A percentile compares a stretch with the other conserved stretches of the same genome.
Evolutionary conservation across 1,140 invertebrate genomes (phyloP).

Genomic region (Steinernema feltiae): DNA sequence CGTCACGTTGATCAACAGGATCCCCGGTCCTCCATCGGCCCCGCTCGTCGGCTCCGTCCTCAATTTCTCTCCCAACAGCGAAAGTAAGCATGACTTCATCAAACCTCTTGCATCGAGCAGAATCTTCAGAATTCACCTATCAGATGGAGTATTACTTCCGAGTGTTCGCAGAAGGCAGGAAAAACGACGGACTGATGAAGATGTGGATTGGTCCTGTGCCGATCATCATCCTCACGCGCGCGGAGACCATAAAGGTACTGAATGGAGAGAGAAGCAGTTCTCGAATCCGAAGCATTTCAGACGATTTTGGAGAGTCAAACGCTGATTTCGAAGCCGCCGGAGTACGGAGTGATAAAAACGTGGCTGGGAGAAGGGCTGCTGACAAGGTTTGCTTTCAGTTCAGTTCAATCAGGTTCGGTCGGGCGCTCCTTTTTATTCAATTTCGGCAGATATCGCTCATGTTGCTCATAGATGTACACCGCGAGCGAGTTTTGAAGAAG

Average conservation of each 20-base stretch:
- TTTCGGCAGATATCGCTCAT: no score
- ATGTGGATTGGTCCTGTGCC: slow-evolving; percentile 35
- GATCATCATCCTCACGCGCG: slow-evolving; percentile 17
- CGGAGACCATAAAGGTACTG: slow-evolving; percentile 26
- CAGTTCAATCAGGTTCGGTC: background rate
- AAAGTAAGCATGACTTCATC: background rate
- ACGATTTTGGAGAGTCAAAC: slow-evolving; percentile 67
- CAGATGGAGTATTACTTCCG: slow-evolving; percentile 26
- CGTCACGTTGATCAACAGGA: background rate
- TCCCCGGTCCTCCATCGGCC: background rate
- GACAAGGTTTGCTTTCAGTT: slow-evolving; percentile 63
- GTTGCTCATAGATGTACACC: no score
- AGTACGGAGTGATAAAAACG: slow-evolving; percentile 68
- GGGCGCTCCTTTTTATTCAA: background rate
- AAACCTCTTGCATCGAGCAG: background rate
- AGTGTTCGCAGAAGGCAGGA: background rate
- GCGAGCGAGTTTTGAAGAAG: no score
- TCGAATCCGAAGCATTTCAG: slow-evolving; percentile 61
- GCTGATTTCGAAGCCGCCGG: slow-evolving; percentile 72
- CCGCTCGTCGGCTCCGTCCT: background rate
- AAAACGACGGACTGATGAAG: slow-evolving; percentile 20
- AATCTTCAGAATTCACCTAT: slow-evolving; percentile 27
- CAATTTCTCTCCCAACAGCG: background rate
- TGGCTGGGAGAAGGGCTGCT: slow-evolving; percentile 78
- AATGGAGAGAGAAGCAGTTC: slow-evolving; percentile 44